Percentiles rank a stretch among this genome's conserved stretches.
These are phyloP conservation scores for Ostrea edulis DNA, from an alignment of 1,140 invertebrate species.

Conservation along the genomic window DNA sequence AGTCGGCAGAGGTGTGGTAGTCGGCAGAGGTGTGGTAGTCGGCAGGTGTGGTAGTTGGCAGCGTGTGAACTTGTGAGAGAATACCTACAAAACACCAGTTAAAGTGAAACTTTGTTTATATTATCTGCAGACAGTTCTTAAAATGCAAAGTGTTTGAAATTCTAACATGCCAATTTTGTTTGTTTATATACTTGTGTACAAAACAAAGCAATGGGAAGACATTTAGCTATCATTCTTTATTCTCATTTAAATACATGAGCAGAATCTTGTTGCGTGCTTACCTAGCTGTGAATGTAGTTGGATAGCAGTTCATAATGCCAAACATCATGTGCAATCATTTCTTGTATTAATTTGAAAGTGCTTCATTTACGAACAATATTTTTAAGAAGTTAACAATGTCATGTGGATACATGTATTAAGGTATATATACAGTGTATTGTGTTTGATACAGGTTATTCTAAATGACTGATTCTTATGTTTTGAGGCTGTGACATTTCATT, in stretches of 20 bases:
- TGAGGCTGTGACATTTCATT: neutral
- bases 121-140: too few species aligned
- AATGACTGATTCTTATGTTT: neutral
- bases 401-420: neutral
- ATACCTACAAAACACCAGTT: too few species aligned
- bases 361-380: neutral
- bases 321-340: constrained; percentile 20
- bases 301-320: constrained; percentile 15
- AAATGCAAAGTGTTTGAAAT: too few species aligned
- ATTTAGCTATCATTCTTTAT: neutral
- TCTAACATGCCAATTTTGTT: neutral
- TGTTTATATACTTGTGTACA: neutral
- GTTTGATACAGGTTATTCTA: neutral
- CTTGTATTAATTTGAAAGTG: neutral
- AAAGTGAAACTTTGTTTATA: too few species aligned
- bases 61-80: too few species aligned
- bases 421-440: neutral
- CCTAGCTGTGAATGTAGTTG: neutral
- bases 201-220: neutral
- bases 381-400: neutral
- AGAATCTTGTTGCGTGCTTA: neutral
- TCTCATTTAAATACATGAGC: neutral
- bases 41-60: too few species aligned
- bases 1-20: too few species aligned
- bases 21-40: too few species aligned